Base-by-base conservation (phyloP, 2,888 invertebrate genomes). In the Chaetogeoica ovagalla region DNA sequence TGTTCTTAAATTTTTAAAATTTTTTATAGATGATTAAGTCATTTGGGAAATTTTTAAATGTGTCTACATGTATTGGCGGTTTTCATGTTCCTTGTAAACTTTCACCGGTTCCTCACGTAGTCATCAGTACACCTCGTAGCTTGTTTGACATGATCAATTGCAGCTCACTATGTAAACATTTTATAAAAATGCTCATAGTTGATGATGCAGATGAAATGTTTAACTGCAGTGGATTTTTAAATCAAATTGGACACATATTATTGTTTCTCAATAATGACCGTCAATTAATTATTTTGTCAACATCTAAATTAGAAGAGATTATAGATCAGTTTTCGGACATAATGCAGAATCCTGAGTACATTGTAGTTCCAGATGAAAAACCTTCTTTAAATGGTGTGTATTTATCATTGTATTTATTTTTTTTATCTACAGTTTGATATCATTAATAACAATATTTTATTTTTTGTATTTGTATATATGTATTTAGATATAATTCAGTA, bases 161-260 rank as follows among this genome's bases (percentile, higher is more conserved):
- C 30, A 70, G 63, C 5, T 79, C 79, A 1, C 19, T 71, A 6
- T 43, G 39, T 57, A 71, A 70, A 63, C 43, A 71, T 48, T 79
- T 79, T 39, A 71, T 79, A 21, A 71, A 79, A 65, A 79, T 71
- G 19, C 62, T 79, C 30, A 30, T 71, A 19, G 23, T 79, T 52
- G 79, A 79, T 23, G 79, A 79, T 30, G 63, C 70, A 5, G 79
- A 79, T 3, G 79, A 79, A 23, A 71, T 79, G 43, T 55, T 79
- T 17, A 57, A 65, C 15, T 21, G 39, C 43, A 71, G 55, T 43
- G 62, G 21, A 21, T 65, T 71, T 63, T 71, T 19, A 9, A 79
- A 71, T 23, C n/a, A 79, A 63, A 79, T 79, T 17, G 65, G 63
- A 63, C 15, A 23, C n/a, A 37, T 79, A 43, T 43, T 79, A 57